Evolutionary conservation across 2,888 invertebrate genomes (phyloP).

Genomic region (Neoaliturus tenellus): DNA sequence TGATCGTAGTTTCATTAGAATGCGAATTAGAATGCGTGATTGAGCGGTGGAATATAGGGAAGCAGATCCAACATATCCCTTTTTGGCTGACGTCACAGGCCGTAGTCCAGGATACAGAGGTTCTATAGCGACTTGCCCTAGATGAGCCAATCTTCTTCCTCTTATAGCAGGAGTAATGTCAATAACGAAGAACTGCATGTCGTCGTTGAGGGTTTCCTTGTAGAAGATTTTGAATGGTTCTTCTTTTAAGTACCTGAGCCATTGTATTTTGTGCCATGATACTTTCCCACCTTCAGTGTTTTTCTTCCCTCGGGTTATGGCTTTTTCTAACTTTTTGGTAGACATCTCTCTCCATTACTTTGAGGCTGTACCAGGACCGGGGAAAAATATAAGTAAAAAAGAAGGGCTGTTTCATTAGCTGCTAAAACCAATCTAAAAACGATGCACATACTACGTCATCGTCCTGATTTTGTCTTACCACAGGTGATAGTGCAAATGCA

Average conservation of each 20-base stretch:
- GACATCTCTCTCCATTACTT: slow-evolving; percentile 3
- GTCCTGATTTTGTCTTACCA: too few relatives aligned
- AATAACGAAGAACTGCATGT: background rate
- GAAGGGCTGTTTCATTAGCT: too few relatives aligned
- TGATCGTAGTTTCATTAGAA: background rate
- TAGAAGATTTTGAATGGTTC: slow-evolving; percentile 34
- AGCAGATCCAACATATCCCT: slow-evolving; percentile 32
- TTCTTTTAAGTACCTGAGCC: slow-evolving; percentile 8
- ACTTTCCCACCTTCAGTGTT: slow-evolving; percentile 14
- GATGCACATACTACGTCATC: too few relatives aligned
- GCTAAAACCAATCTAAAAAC: too few relatives aligned
- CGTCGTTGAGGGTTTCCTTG: slow-evolving; percentile 23
- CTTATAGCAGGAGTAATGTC: slow-evolving; percentile 18
- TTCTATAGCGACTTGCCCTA: background rate
- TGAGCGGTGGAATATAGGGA: slow-evolving; percentile 19
- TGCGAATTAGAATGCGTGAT: background rate
- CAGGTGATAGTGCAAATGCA: too few relatives aligned
- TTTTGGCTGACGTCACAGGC: background rate
- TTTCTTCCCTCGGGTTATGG: slow-evolving; percentile 1
- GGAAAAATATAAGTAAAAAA: too few relatives aligned
- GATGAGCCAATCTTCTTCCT: slow-evolving; percentile 8
- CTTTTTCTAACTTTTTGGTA: slow-evolving; percentile 13
- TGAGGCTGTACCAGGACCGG: background rate
- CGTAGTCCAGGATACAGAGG: background rate
- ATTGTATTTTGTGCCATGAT: background rate